A percentile compares a stretch with the other conserved stretches of the same genome.
Evolutionary conservation across 2,797 vertebrate genomes (phyloP).

Genomic region (Chelmon rostratus): DNA sequence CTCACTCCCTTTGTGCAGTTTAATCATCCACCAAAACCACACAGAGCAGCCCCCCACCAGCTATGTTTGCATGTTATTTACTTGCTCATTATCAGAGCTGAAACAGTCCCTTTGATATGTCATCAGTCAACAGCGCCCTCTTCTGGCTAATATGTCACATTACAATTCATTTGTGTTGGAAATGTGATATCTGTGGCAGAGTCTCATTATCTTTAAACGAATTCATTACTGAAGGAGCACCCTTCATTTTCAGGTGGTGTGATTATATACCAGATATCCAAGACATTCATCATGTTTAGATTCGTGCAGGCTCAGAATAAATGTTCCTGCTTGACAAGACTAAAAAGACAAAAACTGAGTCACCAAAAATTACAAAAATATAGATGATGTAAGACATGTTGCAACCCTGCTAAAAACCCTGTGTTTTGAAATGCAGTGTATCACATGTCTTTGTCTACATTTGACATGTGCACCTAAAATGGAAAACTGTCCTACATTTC

Average conservation of each 20-base stretch:
- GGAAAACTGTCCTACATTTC: neutral
- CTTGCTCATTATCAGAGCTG: neutral
- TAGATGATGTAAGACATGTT: neutral
- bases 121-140: slow-evolving; percentile 58
- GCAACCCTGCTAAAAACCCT: neutral
- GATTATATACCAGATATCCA: neutral
- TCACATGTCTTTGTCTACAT: neutral
- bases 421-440: neutral
- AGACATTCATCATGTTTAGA: neutral
- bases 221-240: neutral
- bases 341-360: neutral
- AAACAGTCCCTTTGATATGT: neutral
- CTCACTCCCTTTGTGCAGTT: slow-evolving; percentile 3
- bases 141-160: slow-evolving; percentile 36
- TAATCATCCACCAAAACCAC: slow-evolving; percentile 14
- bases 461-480: neutral
- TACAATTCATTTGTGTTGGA: neutral
- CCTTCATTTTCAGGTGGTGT: no score
- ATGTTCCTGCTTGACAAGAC: neutral
- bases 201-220: neutral
- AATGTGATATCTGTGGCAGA: neutral
- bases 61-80: neutral
- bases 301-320: neutral
- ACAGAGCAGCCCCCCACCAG: neutral
- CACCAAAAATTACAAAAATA: neutral